Evolutionary conservation across 2,113 vertebrate species (phyloP), one percentile per base, ranked within the genome.

Genomic region (Tenrec ecaudatus): DNA sequence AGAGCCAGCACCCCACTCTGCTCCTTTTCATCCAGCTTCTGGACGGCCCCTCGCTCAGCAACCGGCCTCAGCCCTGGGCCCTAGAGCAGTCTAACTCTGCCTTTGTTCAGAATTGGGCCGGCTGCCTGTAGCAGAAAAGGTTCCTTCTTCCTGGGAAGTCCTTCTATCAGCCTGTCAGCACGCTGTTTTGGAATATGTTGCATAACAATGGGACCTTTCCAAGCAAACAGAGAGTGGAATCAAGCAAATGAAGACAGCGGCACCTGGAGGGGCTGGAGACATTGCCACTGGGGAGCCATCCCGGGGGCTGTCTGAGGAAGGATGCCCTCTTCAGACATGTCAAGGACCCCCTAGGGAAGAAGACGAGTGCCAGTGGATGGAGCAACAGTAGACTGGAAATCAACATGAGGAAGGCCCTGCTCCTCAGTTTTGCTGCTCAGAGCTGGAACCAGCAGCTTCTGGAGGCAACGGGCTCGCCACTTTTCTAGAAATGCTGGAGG

Each of bases 391-490:
- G 47, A 33, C 58, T 20, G 17, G 60, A 82, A 40, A 33, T 57
- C 25, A 1, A 25, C 31, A 0, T 0, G 0, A 27, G 38, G 29
- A 64, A 58, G 86, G 57, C 23, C 1, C 6, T 5, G 31, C 22
- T 25, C 64, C 23, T 0, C 6, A 3, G 1, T 1, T 31, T 15
- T 27, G 9, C 40, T 31, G 83, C 29, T 22, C 31, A 6, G 27
- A 86, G n/a, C 69, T 22, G 15, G 11, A 33, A 4, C 22, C 3
- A 7, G 64, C 53, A 1, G 0, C 22, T 23, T 0, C 8, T 31
- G 11, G n/a, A 66, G 38, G n/a, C 60, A 3, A 19, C 0, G 29
- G 62, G 12, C 29, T 8, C 1, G 66, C 7, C 2, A 25, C 36
- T 88, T 76, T 14, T 0, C 60, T 78, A 57, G 76, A 22, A 27